phyloP scores from a whole-genome alignment of 1,140 invertebrate species.

The Arion vulgaris region DNA sequence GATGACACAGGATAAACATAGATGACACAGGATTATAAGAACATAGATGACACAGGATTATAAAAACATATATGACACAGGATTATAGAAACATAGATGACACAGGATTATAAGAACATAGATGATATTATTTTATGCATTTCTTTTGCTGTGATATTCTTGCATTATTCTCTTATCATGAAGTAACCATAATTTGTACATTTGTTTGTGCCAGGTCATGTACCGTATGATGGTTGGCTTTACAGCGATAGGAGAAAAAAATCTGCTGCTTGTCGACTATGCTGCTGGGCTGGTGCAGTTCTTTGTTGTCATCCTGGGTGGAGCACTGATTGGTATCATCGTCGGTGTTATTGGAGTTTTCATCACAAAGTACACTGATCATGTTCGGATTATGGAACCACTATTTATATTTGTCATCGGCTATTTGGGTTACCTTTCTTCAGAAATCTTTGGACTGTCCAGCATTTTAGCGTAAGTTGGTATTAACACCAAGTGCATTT shows the following conservation, averaged over 20 bases:
- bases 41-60: too few species aligned
- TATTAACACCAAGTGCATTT: not conserved
- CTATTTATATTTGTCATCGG: constrained; percentile 99
- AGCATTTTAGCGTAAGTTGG: constrained; percentile 81
- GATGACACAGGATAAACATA: too few species aligned
- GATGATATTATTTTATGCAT: too few species aligned
- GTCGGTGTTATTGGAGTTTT: constrained; percentile 96
- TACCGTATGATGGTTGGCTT: constrained; percentile 73
- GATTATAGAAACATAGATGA: too few species aligned
- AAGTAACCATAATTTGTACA: too few species aligned
- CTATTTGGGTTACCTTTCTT: constrained; percentile 96
- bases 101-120: too few species aligned
- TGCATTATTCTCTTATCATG: too few species aligned
- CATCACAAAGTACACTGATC: constrained; percentile 94
- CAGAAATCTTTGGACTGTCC: constrained; percentile 98
- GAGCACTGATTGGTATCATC: constrained; percentile 94
- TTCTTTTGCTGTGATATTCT: too few species aligned
- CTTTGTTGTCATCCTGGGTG: constrained; percentile 91
- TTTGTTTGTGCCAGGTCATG: constrained; percentile 63
- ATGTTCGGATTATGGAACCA: constrained; percentile 97
- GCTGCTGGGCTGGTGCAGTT: constrained; percentile 88
- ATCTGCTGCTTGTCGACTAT: constrained; percentile 76
- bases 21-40: too few species aligned
- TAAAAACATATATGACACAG: too few species aligned
- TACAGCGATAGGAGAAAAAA: constrained; percentile 66